Base-by-base conservation (phyloP, 1,140 invertebrate species). In the Drepana arcuata region DNA sequence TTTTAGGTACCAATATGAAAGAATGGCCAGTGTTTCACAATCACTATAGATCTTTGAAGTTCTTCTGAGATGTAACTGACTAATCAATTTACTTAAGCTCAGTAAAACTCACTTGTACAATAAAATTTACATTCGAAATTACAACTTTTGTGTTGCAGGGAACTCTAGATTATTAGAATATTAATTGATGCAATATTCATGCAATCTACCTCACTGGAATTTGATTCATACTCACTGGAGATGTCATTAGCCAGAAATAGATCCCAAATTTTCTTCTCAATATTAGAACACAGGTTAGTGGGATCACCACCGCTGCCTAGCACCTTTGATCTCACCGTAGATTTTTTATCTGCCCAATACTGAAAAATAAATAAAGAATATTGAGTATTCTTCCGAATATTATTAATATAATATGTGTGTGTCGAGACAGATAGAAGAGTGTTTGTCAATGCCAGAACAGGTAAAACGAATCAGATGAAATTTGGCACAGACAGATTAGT, bases 281-380 rank as follows among this genome's bases (percentile, higher is more conserved):
- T 68, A 25, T 70, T 73, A n/a, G 77, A 78, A 48, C 56, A 56
- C 15, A 78, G 16, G 18, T 46, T 68, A 16, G 68, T 75, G 2
- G 71, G 57, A 30, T 78, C 65, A n/a, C 69, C 69, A 7, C 62
- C 68, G 13, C 45, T 41, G 16, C 67, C 61, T 11, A 49, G 11
- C 1, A 81, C 77, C 46, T 81, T 81, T 7, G 62, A 54, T 38
- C 73, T 57, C 1, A 81, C 71, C 26, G 66, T 67, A 7, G 72
- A 81, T 28, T 81, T 81, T 36, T 81, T 81, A 34, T 81, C 77
- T 3, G 74, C 72, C 77, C 77, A 81, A 30, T 60, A 81, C 77
- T 81, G 48, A 9, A 56, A 70, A 45, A 26, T 16, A 32, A 21
- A 14, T 30, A 40, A 21, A 40, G 25, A 47, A 30, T 35, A 41